Conservation (phyloP, 2,113 vertebrate genomes). For the Tauraco erythrolophus region DNA sequence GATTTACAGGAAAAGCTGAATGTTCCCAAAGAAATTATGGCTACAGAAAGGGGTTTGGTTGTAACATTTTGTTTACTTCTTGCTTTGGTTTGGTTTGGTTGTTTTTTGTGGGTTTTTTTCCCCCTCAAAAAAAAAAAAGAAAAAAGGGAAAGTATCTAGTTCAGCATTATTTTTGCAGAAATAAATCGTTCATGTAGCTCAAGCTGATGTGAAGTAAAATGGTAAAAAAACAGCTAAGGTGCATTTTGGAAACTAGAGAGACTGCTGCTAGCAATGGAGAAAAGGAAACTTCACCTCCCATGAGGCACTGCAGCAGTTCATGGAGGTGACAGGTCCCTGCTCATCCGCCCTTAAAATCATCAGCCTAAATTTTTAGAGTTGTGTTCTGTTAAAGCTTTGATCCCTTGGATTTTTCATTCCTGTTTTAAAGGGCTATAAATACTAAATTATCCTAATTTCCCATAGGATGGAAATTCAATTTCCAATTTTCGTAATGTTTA, state of each 20-base stretch:
- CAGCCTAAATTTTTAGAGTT: neutral
- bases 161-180: neutral
- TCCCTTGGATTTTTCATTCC: neutral
- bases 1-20: neutral
- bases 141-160: neutral
- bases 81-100: accelerated
- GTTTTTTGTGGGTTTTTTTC: neutral
- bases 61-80: neutral
- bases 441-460: neutral
- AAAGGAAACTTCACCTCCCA: neutral
- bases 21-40: neutral
- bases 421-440: neutral
- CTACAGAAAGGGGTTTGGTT: neutral
- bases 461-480: neutral
- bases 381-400: neutral
- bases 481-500: neutral
- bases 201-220: neutral
- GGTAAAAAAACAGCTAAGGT: neutral
- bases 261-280: accelerated
- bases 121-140: too few relatives aligned
- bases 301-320: neutral
- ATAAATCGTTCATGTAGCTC: neutral
- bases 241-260: neutral
- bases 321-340: neutral
- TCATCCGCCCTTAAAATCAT: neutral